Conservation (phyloP, 64 coral and sea anemone species). For the Platygyra sinensis region DNA sequence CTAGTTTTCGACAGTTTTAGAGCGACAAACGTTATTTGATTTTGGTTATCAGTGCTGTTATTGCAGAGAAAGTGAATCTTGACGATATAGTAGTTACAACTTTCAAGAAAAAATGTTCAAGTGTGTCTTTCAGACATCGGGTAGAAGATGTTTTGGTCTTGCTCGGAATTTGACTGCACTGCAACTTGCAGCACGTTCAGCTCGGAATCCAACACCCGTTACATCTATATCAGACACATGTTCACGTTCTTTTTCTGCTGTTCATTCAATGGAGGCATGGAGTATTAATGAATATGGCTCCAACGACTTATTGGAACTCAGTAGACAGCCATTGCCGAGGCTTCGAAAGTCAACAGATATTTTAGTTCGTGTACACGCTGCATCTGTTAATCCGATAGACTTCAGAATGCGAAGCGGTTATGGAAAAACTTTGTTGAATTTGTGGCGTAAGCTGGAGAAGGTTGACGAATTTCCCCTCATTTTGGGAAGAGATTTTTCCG, state of each 20-base stretch:
- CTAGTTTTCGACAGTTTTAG: neutral
- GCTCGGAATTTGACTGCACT: too few species aligned
- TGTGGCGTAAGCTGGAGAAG: slow-evolving; percentile 67
- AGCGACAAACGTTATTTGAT: neutral
- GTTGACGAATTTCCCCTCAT: slow-evolving; percentile 79
- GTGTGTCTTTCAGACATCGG: neutral
- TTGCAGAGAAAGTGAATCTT: neutral
- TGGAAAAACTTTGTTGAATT: slow-evolving; percentile 67
- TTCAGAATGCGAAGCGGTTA: slow-evolving; percentile 80
- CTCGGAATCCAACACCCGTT: neutral
- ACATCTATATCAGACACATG: neutral
- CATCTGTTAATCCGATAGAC: slow-evolving; percentile 93
- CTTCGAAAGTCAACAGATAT: slow-evolving; percentile 61
- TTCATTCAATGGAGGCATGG: slow-evolving; percentile 74
- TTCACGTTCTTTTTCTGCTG: neutral
- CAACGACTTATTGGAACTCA: slow-evolving; percentile 49
- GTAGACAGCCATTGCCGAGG: slow-evolving; percentile 35
- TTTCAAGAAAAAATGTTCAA: neutral
- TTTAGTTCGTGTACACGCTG: slow-evolving; percentile 74
- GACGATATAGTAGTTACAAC: neutral
- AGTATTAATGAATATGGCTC: slow-evolving; percentile 62
- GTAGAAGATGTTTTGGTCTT: neutral
- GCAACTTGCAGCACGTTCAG: neutral
- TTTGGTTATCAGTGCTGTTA: neutral
- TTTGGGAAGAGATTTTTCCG: slow-evolving; percentile 96